phyloP scores from a whole-genome alignment of 2,888 invertebrate genomes.

The Diaphora mendica region DNA sequence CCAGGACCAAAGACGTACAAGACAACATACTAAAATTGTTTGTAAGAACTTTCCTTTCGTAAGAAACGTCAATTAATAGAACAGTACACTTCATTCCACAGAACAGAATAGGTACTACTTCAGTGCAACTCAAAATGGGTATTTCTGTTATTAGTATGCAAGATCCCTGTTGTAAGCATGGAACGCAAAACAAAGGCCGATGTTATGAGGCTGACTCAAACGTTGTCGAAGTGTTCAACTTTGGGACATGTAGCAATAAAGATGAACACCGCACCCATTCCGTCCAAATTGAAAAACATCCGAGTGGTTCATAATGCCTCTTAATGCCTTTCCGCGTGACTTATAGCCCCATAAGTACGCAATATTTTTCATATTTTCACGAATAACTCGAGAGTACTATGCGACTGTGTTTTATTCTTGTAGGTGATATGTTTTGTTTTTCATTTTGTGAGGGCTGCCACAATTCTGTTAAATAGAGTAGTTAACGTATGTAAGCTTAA shows the following conservation, averaged over 20 bases:
- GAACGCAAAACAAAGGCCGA: slow-evolving; percentile 24
- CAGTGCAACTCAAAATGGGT: background rate
- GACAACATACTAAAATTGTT: background rate
- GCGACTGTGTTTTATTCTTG: slow-evolving; percentile 26
- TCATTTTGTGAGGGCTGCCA: slow-evolving; percentile 44
- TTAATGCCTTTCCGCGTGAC: slow-evolving; percentile 78
- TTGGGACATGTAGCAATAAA: slow-evolving; percentile 61
- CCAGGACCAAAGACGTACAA: no score
- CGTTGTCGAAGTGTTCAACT: slow-evolving; percentile 49
- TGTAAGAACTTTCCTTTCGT: background rate
- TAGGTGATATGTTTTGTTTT: slow-evolving; percentile 33
- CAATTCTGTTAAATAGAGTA: background rate
- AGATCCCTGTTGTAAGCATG: slow-evolving; percentile 12
- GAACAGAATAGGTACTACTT: background rate
- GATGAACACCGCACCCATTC: slow-evolving; percentile 70
- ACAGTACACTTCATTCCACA: background rate
- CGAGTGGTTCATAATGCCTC: slow-evolving; percentile 78
- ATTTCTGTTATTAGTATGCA: slow-evolving; percentile 8
- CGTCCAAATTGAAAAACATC: slow-evolving; percentile 83
- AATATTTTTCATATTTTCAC: slow-evolving; percentile 81
- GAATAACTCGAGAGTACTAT: slow-evolving; percentile 63
- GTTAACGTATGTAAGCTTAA: background rate
- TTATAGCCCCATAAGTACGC: slow-evolving; percentile 74
- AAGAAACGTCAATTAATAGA: background rate
- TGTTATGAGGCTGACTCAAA: slow-evolving; percentile 25